These are phyloP conservation scores for Pegoplata infirma DNA, from an alignment of 2,888 invertebrate species.

Conservation along the genomic window DNA sequence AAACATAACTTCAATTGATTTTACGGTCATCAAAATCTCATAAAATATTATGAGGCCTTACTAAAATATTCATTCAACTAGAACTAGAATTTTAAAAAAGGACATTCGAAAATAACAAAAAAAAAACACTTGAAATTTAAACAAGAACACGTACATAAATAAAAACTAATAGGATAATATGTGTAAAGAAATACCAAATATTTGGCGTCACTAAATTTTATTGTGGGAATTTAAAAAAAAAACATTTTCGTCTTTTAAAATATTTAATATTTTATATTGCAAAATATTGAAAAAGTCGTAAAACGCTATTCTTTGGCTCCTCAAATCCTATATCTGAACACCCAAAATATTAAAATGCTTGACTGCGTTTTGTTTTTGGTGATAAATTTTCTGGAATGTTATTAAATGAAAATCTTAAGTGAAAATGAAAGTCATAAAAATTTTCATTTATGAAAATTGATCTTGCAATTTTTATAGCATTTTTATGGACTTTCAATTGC, in stretches of 20 bases:
- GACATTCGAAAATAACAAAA: background rate
- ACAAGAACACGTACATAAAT: conserved; percentile 6
- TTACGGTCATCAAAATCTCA: conserved; percentile 64
- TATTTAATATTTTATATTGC: too few relatives aligned
- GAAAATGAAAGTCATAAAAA: conserved; percentile 59
- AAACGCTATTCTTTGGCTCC: conserved; percentile 20
- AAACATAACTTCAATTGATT: conserved; percentile 36
- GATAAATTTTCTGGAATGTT: conserved; percentile 36
- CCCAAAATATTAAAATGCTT: conserved; percentile 3
- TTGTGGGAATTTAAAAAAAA: conserved; percentile 48
- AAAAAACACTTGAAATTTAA: conserved; percentile 45
- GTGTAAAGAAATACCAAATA: conserved; percentile 14
- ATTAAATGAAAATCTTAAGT: conserved; percentile 3
- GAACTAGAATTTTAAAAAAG: conserved; percentile 29
- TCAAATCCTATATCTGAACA: background rate
- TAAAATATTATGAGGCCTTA: conserved; percentile 64
- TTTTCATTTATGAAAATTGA: conserved; percentile 44
- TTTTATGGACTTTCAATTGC: conserved; percentile 73
- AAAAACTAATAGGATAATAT: background rate
- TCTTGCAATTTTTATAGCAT: conserved; percentile 68
- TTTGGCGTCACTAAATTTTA: conserved; percentile 35
- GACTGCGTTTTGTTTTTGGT: conserved; percentile 23
- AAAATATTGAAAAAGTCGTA: conserved; percentile 50
- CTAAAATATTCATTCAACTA: conserved; percentile 46
- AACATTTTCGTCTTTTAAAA: too few relatives aligned